Evolutionary conservation across 2,888 invertebrate genomes (phyloP), one percentile per base, ranked within the genome.

Genomic region (Orgyia antiqua): DNA sequence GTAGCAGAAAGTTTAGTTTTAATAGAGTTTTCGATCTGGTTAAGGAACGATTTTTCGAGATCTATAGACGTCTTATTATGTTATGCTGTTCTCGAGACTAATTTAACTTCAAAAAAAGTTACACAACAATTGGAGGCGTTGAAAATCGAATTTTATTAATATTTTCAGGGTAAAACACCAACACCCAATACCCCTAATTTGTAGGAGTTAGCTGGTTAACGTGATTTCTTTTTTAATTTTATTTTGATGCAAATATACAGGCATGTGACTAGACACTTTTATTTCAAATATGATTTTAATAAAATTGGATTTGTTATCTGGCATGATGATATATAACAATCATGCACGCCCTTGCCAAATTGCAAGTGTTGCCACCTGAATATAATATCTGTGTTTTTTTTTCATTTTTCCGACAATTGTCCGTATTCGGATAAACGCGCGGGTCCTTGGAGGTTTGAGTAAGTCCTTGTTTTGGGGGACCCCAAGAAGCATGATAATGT

Each of bases 371-470:
- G 48, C 51, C 51, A 58, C 42, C 60, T 50, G 53, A 58, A 58
- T 64, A 79, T 84, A 83, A 84, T 84, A 76, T 77, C 75, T 79
- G 72, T 78, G 64, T 77, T 71, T 72, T 68, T 72, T 68, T 67
- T 57, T 54, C 56, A 65, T 53, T 62, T 67, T 71, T 52, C 72
- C 61, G 58, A 72, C 72, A 67, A 77, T 83, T 83, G 86, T 86
- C 84, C 84, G 82, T 66, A 63, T 72, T 73, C 83, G 86, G 86
- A 80, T 78, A 61, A 64, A 78, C 70, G 74, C 75, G 68, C 84
- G 83, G 66, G 68, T 83, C 58, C 59, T 62, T 84, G 86, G 86
- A 86, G 86, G 86, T 76, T 63, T 86, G 58, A 86, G 86, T 86
- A 86, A 86, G 86, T 86, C 63, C 64, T 60, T 45, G 47, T 48